Evolutionary conservation across 2,888 invertebrate genomes (phyloP).

Genomic region (Agonopterix arenella): DNA sequence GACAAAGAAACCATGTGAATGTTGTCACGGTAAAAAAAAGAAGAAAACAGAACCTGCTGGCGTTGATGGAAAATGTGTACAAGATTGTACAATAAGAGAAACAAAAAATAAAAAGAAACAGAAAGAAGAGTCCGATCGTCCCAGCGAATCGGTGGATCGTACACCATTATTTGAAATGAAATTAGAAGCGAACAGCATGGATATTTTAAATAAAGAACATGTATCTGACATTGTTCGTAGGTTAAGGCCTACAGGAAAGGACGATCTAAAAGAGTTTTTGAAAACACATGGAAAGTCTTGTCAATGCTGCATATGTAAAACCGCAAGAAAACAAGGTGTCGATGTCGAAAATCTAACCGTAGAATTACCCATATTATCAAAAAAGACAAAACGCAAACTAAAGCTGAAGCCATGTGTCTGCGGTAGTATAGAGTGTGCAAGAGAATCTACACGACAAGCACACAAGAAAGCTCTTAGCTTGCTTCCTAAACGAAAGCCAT

Average conservation of each 20-base stretch:
- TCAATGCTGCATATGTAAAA: slow-evolving; percentile 12
- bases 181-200: slow-evolving; percentile 13
- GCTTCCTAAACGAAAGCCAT: neutral
- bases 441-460: slow-evolving; percentile 1
- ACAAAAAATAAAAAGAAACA: neutral
- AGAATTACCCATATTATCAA: neutral
- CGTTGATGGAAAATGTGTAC: neutral
- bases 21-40: slow-evolving; percentile 9
- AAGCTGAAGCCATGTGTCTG: slow-evolving; percentile 11
- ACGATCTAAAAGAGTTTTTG: neutral
- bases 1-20: slow-evolving; percentile 1
- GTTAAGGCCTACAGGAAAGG: neutral
- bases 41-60: neutral
- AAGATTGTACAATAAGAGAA: neutral
- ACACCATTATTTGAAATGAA: slow-evolving; percentile 10
- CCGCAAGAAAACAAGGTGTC: neutral
- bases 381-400: no score
- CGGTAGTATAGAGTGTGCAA: slow-evolving; percentile 13
- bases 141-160: neutral
- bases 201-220: slow-evolving; percentile 17
- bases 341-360: neutral
- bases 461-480: neutral
- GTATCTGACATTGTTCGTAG: slow-evolving; percentile 1
- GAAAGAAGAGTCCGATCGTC: neutral
- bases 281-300: slow-evolving; percentile 7